phyloP scores from a whole-genome alignment of 2,113 vertebrate species.

The Notiomystis cincta region DNA sequence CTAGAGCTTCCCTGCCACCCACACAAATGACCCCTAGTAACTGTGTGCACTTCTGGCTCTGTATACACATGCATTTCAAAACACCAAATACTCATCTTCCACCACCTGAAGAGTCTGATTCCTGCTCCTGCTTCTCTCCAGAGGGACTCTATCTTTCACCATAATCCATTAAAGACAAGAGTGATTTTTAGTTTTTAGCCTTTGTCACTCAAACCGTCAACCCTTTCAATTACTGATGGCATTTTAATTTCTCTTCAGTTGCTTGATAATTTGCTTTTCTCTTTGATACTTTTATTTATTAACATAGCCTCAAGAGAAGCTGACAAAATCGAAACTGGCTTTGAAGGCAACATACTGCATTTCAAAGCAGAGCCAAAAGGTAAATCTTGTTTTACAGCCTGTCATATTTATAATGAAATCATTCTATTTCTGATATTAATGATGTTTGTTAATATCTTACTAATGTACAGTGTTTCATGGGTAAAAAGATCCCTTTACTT shows the following conservation, averaged over 20 bases:
- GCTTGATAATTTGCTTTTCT: not conserved
- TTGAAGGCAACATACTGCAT: not conserved
- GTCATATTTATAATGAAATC: not conserved
- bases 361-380: not conserved
- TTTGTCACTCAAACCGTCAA: not conserved
- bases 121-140: not conserved
- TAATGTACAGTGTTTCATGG: not conserved
- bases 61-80: not conserved
- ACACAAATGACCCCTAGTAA: not conserved
- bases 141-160: not conserved
- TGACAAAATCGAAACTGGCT: not conserved
- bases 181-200: not conserved
- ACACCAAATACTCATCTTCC: not conserved
- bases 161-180: not conserved
- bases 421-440: not conserved
- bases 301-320: not conserved
- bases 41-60: not conserved
- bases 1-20: not conserved
- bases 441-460: not conserved
- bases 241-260: not conserved
- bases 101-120: not conserved
- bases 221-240: not conserved
- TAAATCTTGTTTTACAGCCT: not conserved
- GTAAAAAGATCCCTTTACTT: not conserved
- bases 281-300: not conserved